Evolutionary conservation across 2,888 invertebrate genomes (phyloP), one percentile per base, ranked within the genome.

Genomic region (Latheticus oryzae): DNA sequence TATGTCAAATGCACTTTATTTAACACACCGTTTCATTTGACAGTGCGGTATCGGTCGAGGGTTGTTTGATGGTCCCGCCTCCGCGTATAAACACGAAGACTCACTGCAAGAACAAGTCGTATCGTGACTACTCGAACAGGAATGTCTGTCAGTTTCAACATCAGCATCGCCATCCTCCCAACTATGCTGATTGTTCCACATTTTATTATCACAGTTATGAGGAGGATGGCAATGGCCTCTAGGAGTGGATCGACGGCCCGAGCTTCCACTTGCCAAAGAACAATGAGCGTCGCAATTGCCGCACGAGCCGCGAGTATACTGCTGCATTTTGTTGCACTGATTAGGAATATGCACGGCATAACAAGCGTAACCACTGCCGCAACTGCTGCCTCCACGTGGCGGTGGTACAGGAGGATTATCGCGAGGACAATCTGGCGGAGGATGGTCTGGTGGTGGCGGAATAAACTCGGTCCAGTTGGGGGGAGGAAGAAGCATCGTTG

Each of bases 401-500:
- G 74, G 73, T 2, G 77, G 76, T 15, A 72, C 73, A 3, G 72
- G 70, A 8, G 70, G 70, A 40, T 73, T 73, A 40, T 77, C 78
- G n/a, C 77, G 65, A 0, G 79, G 78, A 62, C 78, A 82, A 53
- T 82, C 78, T 42, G 85, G 84, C 11, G 85, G 85, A 16, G 84
- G 84, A 73, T 84, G 84, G 67, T 84, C 83, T 15, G 85, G 84
- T 50, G 85, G 84, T 42, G 85, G 84, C 17, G 84, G 84, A 64
- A 84, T 79, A 52, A 84, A 82, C 72, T 84, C 84, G 28, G 81
- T 80, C 83, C 83, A 84, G 72, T 82, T 83, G 16, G 83, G 82
- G 38, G 80, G 79, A 3, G 80, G 79, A 2, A 89, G 82, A 24
- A 89, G 80, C 78, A 88, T 89, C 5, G 90, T 89, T 0, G 89